These are phyloP conservation scores for Caenorhabditis plicata DNA, from an alignment of 2,888 invertebrate genomes.

Conservation along the genomic window DNA sequence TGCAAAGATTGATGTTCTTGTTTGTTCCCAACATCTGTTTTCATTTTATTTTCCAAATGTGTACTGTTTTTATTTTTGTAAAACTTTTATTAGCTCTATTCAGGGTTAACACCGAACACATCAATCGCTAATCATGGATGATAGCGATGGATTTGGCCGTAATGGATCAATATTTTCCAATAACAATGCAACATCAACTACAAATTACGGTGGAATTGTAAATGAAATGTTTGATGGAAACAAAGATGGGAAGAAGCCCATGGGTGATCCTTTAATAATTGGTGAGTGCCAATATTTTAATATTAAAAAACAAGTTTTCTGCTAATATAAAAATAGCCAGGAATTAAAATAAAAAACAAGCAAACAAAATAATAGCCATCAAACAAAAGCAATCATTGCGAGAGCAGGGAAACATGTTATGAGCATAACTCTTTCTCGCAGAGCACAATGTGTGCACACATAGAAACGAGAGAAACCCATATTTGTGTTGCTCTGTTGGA, in stretches of 20 bases:
- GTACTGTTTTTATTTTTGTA: too few species aligned
- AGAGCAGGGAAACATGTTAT: too few species aligned
- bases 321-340: too few species aligned
- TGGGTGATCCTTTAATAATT: conserved; percentile 16
- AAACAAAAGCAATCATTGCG: not conserved
- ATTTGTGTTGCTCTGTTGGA: too few species aligned
- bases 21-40: too few species aligned
- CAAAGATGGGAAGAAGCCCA: conserved; percentile 5
- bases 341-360: not conserved
- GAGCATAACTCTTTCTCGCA: too few species aligned
- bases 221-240: conserved; percentile 44
- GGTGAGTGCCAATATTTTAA: conserved; percentile 5
- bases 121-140: not conserved
- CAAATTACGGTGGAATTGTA: conserved; percentile 48
- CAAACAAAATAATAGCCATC: not conserved
- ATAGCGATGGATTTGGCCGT: not conserved
- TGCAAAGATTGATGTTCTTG: too few species aligned
- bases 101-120: not conserved
- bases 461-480: too few species aligned
- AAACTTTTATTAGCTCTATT: not conserved
- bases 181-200: conserved; percentile 3
- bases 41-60: too few species aligned
- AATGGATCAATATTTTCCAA: not conserved
- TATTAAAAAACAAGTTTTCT: not conserved
- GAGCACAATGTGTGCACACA: too few species aligned